Evolutionary conservation across 2,888 invertebrate genomes (phyloP).

Genomic region (Ophion costatus): DNA sequence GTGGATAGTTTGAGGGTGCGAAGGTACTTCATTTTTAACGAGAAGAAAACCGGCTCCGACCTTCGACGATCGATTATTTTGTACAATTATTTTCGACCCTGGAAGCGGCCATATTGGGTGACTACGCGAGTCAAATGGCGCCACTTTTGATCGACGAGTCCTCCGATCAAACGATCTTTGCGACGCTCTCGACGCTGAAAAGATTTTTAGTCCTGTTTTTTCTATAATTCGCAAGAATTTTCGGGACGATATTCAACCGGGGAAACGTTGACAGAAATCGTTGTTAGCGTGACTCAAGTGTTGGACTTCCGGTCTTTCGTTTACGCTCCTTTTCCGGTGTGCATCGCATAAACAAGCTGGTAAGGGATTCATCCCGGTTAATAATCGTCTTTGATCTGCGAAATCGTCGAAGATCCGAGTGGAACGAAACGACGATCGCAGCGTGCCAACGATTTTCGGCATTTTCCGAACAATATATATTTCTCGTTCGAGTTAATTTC

Average conservation of each 20-base stretch:
- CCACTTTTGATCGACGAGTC: slow-evolving; percentile 5
- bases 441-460: slow-evolving; percentile 22
- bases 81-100: slow-evolving; percentile 14
- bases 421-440: slow-evolving; percentile 18
- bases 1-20: slow-evolving; percentile 47
- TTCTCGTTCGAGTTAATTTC: slow-evolving; percentile 10
- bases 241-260: neutral
- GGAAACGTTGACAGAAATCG: neutral
- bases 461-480: slow-evolving; percentile 36
- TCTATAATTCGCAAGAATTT: neutral
- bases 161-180: neutral
- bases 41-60: slow-evolving; percentile 21
- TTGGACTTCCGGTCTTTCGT: slow-evolving; percentile 70
- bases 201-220: slow-evolving; percentile 17
- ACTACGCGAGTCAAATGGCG: slow-evolving; percentile 56
- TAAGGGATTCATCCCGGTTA: slow-evolving; percentile 69
- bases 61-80: slow-evolving; percentile 1
- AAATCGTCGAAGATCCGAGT: slow-evolving; percentile 55
- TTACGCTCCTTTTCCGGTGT: slow-evolving; percentile 76
- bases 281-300: slow-evolving; percentile 34
- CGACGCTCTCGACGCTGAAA: neutral
- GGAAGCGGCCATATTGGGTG: slow-evolving; percentile 66
- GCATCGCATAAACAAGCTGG: slow-evolving; percentile 72
- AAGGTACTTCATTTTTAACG: slow-evolving; percentile 69
- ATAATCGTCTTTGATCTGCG: slow-evolving; percentile 70